Evolutionary conservation across 1,140 invertebrate genomes (phyloP), one percentile per base, ranked within the genome.

Genomic region (Camponotus pennsylvanicus): DNA sequence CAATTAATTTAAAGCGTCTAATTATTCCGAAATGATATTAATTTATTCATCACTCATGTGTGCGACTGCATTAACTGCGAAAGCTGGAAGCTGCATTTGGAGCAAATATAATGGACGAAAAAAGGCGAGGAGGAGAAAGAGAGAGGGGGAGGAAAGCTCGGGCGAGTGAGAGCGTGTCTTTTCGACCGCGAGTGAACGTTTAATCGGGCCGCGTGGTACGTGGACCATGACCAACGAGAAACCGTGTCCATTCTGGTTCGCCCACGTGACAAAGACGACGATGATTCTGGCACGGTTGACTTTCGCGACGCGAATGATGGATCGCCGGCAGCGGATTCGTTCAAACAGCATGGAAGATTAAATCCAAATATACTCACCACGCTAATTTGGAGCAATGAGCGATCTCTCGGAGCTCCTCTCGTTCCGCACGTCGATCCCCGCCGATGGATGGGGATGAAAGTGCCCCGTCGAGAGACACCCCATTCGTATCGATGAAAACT

Each of bases 221-320:
- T 42, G 57, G 85, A 77, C 77, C 87, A 78, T 85, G 87, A 86
- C 61, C 84, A 75, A 77, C 55, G 69, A 86, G 88, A 88, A 84
- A 89, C 78, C 79, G 83, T 78, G 89, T 86, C 86, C 89, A 78
- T 89, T 91, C 90, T 88, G 88, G 89, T 91, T 89, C 89, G 87
- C 90, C 90, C 85, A 91, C 90, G 80, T 82, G 70, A 83, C 32
- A 27, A 71, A 27, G 69, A 70, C 69, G 69, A 42, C 37, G 64
- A 37, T 21, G 77, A 80, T 61, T 75, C 69, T 61, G 69, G 69
- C 79, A 49, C 55, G 34, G 13, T 88, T 84, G 78, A 59, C 42
- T 80, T 67, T 66, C 49, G 63, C 71, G 66, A 75, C 57, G 70
- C 34, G 76, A 66, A 90, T 87, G 82, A 73, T 88, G 49, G 63